phyloP scores from a whole-genome alignment of 2,797 vertebrate species.

The Dromococcyx pavoninus region DNA sequence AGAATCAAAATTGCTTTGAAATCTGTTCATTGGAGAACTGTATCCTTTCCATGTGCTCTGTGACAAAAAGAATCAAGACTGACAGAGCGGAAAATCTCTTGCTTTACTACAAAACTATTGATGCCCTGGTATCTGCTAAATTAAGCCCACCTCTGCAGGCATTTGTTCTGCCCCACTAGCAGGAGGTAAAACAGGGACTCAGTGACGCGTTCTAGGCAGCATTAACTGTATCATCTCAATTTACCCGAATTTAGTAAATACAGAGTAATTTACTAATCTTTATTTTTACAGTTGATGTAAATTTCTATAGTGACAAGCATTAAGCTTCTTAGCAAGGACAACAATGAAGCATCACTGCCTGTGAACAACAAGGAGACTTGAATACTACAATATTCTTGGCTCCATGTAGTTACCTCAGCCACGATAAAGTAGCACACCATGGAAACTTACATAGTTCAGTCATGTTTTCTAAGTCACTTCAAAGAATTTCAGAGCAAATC shows the following conservation, averaged over 20 bases:
- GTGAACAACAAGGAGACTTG: not conserved
- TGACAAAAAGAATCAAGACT: conserved; percentile 22
- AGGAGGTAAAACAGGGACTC: not conserved
- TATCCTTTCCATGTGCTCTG: not conserved
- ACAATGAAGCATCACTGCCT: not conserved
- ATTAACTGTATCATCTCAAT: not conserved
- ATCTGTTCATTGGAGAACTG: not conserved
- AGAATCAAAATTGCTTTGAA: conserved; percentile 14
- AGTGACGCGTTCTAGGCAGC: not conserved
- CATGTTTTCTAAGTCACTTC: not conserved
- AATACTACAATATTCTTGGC: not conserved
- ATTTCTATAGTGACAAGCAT: not conserved
- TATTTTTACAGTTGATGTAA: not conserved
- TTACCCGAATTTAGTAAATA: not conserved
- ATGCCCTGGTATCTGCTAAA: not conserved
- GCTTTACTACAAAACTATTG: not conserved
- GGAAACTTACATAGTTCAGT: not conserved
- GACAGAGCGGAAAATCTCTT: conserved; percentile 16
- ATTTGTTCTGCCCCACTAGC: not conserved
- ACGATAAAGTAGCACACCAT: not conserved
- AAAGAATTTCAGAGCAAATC: conserved; percentile 27
- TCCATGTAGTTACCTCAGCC: not conserved
- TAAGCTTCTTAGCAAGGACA: not conserved
- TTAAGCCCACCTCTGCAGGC: not conserved
- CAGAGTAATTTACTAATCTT: not conserved